These are phyloP conservation scores for Drosophila nannoptera DNA, from an alignment of 1,140 invertebrate species.

Conservation along the genomic window DNA sequence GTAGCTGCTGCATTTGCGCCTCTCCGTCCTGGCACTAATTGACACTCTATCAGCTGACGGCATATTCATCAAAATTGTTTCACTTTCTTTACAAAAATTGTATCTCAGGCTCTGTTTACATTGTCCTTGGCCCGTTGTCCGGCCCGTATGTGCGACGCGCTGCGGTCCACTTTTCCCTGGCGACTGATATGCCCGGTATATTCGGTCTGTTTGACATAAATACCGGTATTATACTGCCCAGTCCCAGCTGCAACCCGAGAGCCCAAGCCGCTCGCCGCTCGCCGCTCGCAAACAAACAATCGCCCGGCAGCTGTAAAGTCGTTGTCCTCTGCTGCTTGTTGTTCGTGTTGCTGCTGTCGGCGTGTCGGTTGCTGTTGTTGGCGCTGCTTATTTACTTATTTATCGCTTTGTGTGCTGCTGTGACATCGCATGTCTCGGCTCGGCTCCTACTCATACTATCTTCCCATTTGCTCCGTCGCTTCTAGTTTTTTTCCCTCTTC, in stretches of 20 bases:
- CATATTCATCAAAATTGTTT: slow-evolving; percentile 17
- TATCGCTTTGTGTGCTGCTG: slow-evolving; percentile 55
- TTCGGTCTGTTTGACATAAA: slow-evolving; percentile 62
- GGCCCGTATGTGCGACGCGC: slow-evolving; percentile 21
- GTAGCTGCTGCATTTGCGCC: slow-evolving; percentile 9
- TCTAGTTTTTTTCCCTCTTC: neutral
- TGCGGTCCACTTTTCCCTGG: slow-evolving; percentile 45
- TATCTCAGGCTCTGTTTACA: slow-evolving; percentile 12
- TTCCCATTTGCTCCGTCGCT: slow-evolving; percentile 13
- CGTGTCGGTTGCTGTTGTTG: slow-evolving; percentile 20
- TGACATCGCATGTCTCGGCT: slow-evolving; percentile 58
- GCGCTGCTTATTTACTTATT: slow-evolving; percentile 72
- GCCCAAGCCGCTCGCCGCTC: slow-evolving; percentile 14
- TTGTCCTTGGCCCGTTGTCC: slow-evolving; percentile 17
- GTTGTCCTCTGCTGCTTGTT: slow-evolving; percentile 24
- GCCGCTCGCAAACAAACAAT: slow-evolving; percentile 23
- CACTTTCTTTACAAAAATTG: slow-evolving; percentile 7
- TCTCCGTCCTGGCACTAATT: slow-evolving; percentile 42
- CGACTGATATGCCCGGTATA: slow-evolving; percentile 48
- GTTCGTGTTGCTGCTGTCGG: slow-evolving; percentile 28
- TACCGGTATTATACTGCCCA: slow-evolving; percentile 19
- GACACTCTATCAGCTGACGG: slow-evolving; percentile 18
- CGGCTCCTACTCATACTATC: slow-evolving; percentile 23
- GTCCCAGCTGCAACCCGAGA: neutral
- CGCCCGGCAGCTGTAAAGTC: slow-evolving; percentile 36